Base-by-base conservation (phyloP, 2,797 vertebrate genomes). In the Pseudochaenichthys georgianus region DNA sequence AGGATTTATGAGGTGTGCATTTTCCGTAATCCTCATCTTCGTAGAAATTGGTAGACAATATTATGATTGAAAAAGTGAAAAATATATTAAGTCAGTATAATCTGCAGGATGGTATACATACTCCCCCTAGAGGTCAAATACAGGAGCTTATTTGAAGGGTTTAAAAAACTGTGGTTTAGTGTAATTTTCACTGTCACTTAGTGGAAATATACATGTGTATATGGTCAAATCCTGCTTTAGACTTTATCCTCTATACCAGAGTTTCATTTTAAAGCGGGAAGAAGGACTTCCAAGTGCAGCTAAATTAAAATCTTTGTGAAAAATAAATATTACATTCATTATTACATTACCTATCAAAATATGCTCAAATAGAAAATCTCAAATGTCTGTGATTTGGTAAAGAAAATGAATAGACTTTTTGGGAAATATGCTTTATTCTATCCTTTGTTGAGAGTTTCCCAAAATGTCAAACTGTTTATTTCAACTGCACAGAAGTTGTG, bases 111-210 rank as follows among this genome's bases (percentile, higher is more conserved):
- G 63, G 77, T 51, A 67, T 77, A 43, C 83, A 64, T 45, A 34
- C 88, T 78, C 88, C 89, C 83, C 76, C 88, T 88, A 75, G 41
- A 80, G 87, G 84, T 52, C 16, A 61, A 47, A 74, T 16, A n/a
- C 28, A 57, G 31, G 61, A 68, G 21, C 21, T 81, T 59, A 50
- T 48, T 4, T 60, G 12, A 72, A 47, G 4, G 5, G 1, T 64
- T 10, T 19, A 47, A 3, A 53, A 58, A 63, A 54, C 23, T 16
- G 13, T 57, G 21, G 15, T 73, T n/a, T 38, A 38, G 34, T 38
- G 34, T 38, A 4, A n/a, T 67, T 16, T 54, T 7, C 66, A 31
- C 46, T 38, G 0, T 21, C 21, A 3, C 9, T 17, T 8, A 17
- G 7, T 12, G 17, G 23, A 64, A 31, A 58, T 15, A 13, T 48